Conservation (phyloP, 1,140 invertebrate genomes). For the Melanaphis sacchari region DNA sequence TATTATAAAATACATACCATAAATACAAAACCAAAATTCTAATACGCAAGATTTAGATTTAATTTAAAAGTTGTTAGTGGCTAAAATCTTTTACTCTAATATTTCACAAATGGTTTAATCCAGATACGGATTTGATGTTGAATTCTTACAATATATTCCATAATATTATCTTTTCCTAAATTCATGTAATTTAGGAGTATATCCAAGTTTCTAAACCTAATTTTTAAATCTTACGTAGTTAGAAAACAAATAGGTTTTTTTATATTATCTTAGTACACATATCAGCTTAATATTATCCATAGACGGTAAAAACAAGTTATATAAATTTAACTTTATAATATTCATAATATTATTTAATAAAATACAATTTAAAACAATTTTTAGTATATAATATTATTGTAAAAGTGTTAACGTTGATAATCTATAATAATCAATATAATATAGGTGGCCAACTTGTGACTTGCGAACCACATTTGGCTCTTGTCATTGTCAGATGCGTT, state of each 20-base stretch:
- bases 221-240: not conserved
- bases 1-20: not conserved
- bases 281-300: not conserved
- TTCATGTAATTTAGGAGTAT: not conserved
- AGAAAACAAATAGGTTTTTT: not conserved
- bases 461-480: too few relatives aligned
- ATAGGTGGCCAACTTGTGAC: too few relatives aligned
- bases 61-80: not conserved
- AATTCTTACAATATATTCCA: not conserved
- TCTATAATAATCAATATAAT: too few relatives aligned
- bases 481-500: too few relatives aligned
- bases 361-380: not conserved
- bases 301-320: not conserved
- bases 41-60: not conserved
- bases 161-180: not conserved
- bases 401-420: not conserved
- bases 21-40: not conserved
- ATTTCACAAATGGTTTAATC: not conserved
- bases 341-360: not conserved
- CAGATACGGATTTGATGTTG: not conserved
- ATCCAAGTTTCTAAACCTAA: not conserved
- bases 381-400: not conserved
- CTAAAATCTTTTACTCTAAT: slow-evolving; percentile 21
- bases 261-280: not conserved
- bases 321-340: not conserved